Evolutionary conservation across 92 coral and sea anemone genomes (phyloP).

Genomic region (Pocillopora grandis): DNA sequence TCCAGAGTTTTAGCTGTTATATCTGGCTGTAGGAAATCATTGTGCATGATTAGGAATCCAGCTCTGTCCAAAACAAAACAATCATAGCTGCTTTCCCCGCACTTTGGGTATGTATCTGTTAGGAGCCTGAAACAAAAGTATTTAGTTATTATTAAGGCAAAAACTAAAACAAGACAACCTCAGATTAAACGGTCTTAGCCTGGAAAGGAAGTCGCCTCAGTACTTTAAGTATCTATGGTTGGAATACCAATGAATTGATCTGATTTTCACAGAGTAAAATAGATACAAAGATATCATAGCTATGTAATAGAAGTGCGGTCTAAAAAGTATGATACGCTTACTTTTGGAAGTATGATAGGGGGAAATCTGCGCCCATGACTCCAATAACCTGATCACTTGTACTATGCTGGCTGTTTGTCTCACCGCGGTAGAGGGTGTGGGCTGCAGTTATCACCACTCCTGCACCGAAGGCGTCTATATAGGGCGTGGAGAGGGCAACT

Average conservation of each 20-base stretch:
- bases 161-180: no score
- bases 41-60: constrained; percentile 61
- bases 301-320: background rate
- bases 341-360: constrained; percentile 58
- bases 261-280: no score
- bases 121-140: constrained; percentile 39
- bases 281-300: background rate
- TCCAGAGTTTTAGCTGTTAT: constrained; percentile 14
- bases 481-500: constrained; percentile 59
- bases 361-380: constrained; percentile 68
- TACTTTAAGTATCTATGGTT: no score
- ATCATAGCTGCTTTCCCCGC: constrained; percentile 22
- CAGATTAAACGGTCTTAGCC: no score
- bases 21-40: constrained; percentile 53
- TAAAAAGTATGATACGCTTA: background rate
- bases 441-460: constrained; percentile 67
- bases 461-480: constrained; percentile 65
- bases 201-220: no score
- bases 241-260: no score
- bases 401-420: constrained; percentile 12
- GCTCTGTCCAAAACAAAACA: constrained; percentile 66
- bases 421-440: constrained; percentile 56
- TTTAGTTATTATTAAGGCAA: no score
- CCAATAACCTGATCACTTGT: constrained; percentile 57
- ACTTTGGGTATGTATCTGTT: constrained; percentile 53